A percentile compares a stretch with the other conserved stretches of the same genome.
phyloP scores from a whole-genome alignment of 2,797 vertebrate genomes.

The Anabacerthia variegaticeps region DNA sequence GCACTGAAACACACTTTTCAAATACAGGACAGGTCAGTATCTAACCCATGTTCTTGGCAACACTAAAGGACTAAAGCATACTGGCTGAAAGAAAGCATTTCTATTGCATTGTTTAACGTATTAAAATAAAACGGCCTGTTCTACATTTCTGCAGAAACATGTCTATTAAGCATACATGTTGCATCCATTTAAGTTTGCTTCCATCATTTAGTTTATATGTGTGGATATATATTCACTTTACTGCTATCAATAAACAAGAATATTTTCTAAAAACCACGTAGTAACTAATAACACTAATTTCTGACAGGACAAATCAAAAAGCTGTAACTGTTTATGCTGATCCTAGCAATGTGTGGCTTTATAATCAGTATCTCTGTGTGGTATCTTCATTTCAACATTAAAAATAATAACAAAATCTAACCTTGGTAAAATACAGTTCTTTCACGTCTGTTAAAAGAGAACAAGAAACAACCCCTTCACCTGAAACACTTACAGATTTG shows the following conservation, averaged over 20 bases:
- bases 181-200: neutral
- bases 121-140: neutral
- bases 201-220: neutral
- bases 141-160: neutral
- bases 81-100: neutral
- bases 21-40: neutral
- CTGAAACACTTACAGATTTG: neutral
- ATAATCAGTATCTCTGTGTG: neutral
- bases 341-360: neutral
- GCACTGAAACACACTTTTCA: neutral
- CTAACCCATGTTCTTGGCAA: neutral
- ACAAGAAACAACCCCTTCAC: neutral
- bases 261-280: neutral
- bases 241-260: neutral
- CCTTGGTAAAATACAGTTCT: neutral
- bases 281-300: neutral
- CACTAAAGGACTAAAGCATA: neutral
- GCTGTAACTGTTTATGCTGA: neutral
- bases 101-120: neutral
- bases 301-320: neutral
- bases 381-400: neutral
- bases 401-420: neutral
- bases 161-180: neutral
- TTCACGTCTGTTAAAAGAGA: neutral
- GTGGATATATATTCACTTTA: neutral